A percentile compares a stretch with the other conserved stretches of the same genome.
phyloP scores from a whole-genome alignment of 2,888 invertebrate species.

The Horisme vitalbata region DNA sequence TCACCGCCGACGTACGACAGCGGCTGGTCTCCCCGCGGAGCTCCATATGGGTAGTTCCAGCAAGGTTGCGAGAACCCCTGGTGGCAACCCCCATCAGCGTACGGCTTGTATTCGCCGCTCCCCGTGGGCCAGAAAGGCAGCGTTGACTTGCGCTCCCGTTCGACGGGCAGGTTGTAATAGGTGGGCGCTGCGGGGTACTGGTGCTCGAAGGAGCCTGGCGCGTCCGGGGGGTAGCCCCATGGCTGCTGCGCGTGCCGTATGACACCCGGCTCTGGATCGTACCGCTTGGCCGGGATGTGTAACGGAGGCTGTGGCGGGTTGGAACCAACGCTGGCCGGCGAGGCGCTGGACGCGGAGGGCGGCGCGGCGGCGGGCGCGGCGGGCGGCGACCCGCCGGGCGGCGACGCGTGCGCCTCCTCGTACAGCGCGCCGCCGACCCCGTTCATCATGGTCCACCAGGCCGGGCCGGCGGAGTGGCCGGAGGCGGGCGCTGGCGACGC shows the following conservation, averaged over 20 bases:
- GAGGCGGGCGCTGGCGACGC: constrained; percentile 91
- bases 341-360: constrained; percentile 79
- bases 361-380: constrained; percentile 88
- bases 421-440: constrained; percentile 89
- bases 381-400: constrained; percentile 84
- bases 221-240: constrained; percentile 89
- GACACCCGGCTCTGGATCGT: constrained; percentile 86
- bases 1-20: constrained; percentile 88
- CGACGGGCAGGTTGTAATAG: constrained; percentile 89
- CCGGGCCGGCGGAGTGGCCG: constrained; percentile 92
- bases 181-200: constrained; percentile 87
- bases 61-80: constrained; percentile 88
- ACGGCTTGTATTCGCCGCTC: constrained; percentile 85
- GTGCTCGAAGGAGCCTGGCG: constrained; percentile 85
- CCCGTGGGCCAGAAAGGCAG: constrained; percentile 87
- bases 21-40: constrained; percentile 85
- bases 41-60: constrained; percentile 88
- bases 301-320: constrained; percentile 90
- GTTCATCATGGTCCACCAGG: constrained; percentile 94
- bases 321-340: constrained; percentile 85
- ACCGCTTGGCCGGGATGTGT: constrained; percentile 95
- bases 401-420: constrained; percentile 87
- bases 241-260: constrained; percentile 90
- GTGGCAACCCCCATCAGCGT: constrained; percentile 84
- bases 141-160: constrained; percentile 84